phyloP scores from a whole-genome alignment of 2,888 invertebrate species.

The Eupithecia centaureata region DNA sequence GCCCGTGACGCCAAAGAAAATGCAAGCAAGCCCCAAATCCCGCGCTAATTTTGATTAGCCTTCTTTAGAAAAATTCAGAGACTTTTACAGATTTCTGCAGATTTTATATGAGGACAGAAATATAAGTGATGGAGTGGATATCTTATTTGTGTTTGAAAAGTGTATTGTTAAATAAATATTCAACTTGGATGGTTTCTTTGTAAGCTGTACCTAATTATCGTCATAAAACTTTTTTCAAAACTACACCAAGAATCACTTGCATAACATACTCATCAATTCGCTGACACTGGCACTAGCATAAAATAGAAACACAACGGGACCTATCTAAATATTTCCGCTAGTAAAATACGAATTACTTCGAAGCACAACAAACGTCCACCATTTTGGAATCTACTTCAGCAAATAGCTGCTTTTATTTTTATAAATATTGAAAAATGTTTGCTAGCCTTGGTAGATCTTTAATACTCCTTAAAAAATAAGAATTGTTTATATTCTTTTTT shows the following conservation, averaged over 20 bases:
- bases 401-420: constrained; percentile 17
- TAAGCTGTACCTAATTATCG: constrained; percentile 21
- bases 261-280: constrained; percentile 1
- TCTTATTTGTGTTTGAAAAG: not conserved
- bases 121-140: not conserved
- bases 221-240: constrained; percentile 15
- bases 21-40: constrained; percentile 65
- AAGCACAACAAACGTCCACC: constrained; percentile 84
- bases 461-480: not conserved
- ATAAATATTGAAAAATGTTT: not conserved
- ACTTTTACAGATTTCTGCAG: constrained; percentile 12
- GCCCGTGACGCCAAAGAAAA: constrained; percentile 63
- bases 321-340: constrained; percentile 45
- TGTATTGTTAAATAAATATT: constrained; percentile 20
- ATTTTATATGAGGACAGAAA: not conserved
- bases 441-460: not conserved
- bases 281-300: not conserved
- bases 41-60: constrained; percentile 69
- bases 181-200: constrained; percentile 25
- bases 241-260: constrained; percentile 18
- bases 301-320: not conserved
- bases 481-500: not conserved
- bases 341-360: constrained; percentile 64
- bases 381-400: constrained; percentile 77
- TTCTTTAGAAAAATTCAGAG: constrained; percentile 5